Evolutionary conservation across 2,113 vertebrate species (phyloP).

Genomic region (Heterochromis multidens): DNA sequence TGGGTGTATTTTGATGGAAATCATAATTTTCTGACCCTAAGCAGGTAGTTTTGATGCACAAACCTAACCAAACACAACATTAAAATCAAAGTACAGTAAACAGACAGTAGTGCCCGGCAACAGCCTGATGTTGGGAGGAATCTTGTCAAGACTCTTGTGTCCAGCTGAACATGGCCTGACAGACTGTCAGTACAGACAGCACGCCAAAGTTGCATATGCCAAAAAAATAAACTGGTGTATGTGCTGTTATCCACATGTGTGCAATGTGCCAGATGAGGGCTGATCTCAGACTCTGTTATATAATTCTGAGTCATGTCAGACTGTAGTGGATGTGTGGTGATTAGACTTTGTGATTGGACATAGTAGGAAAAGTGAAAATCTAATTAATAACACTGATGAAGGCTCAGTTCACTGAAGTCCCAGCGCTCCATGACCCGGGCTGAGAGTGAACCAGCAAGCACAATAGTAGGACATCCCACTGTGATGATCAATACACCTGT

Average conservation of each 20-base stretch:
- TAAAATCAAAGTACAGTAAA: no score
- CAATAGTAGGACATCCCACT: neutral
- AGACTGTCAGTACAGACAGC: neutral
- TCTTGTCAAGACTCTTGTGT: neutral
- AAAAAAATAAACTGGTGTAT: neutral
- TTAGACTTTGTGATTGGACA: neutral
- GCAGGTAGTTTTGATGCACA: no score
- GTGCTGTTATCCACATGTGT: neutral
- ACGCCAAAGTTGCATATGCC: neutral
- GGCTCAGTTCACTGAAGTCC: neutral
- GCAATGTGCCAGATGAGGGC: neutral
- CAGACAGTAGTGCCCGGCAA: no score
- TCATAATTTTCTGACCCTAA: no score
- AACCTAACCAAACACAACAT: no score
- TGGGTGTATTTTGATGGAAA: no score
- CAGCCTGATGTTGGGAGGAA: neutral
- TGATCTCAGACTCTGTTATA: neutral
- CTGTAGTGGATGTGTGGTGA: neutral
- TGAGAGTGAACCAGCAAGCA: neutral
- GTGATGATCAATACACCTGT: neutral
- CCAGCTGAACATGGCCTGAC: neutral
- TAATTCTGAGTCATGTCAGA: neutral
- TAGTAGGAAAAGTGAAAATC: neutral
- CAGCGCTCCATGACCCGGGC: neutral
- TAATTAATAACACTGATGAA: neutral